Base-by-base conservation (phyloP, 1,140 invertebrate species). In the Delia radicum region DNA sequence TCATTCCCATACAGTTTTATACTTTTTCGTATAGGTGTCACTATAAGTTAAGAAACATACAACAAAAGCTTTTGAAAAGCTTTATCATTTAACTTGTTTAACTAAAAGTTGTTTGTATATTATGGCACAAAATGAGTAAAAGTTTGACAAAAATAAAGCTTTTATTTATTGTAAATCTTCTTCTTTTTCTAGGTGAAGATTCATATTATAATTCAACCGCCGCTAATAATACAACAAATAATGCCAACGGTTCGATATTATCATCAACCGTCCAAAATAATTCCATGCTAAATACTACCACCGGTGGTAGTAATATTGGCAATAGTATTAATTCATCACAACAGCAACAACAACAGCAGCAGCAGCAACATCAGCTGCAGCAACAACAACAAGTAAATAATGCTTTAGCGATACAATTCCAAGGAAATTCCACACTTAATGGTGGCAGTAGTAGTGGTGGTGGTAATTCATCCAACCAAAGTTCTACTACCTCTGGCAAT, bases 211-310 rank as follows among this genome's bases (percentile, higher is more conserved):
- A 33, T 69, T 37, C 76, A 15, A 75, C 13, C n/a, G 62, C 72
- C 18, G 65, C 37, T 37, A 77, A 74, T 33, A 77, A 61, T 65
- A 80, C 84, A 74, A 79, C 78, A 28, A 78, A 80, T 72, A 75
- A 67, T 37, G 75, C 62, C 33, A 85, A 86, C 77, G 84, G 84
- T 75, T 79, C 82, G 13, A 77, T 83, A 71, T 79, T 82, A 77
- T 84, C 65, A 31, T 69, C 84, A 77, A 80, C 80, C 79, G 83
- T 85, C 79, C 84, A 83, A 75, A 86, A 84, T 75, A 86, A 85
- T 84, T 81, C 80, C 76, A 79, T 81, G 77, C 76, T 77, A 46
- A 77, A 75, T 76, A 28, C 33, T 33, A 61, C 46, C 28, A 31
- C 46, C 7, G 62, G 73, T 67, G 63, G 76, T 62, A 55, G 21